Evolutionary conservation across 2,797 vertebrate genomes (phyloP).

Genomic region (Lindbergichthys nudifrons): DNA sequence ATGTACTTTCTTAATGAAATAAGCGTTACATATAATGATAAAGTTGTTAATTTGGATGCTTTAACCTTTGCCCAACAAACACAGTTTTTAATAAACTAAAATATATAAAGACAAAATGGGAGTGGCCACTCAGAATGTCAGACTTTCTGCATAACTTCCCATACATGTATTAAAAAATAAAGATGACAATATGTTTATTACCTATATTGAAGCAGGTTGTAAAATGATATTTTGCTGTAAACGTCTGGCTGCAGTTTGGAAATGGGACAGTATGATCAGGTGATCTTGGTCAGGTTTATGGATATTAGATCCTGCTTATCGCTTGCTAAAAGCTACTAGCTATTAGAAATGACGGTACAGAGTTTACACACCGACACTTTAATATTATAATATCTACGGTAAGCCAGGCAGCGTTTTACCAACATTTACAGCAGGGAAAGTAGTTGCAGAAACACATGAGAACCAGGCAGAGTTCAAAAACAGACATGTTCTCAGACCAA

Average conservation of each 20-base stretch:
- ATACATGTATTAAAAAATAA: neutral
- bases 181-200: neutral
- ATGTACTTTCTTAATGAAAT: slow-evolving; percentile 14
- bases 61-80: neutral
- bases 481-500: slow-evolving; percentile 11
- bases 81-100: neutral
- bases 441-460: neutral
- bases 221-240: neutral
- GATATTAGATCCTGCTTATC: neutral
- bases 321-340: slow-evolving; percentile 17
- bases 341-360: neutral
- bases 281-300: neutral
- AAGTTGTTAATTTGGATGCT: neutral
- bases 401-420: slow-evolving; percentile 21
- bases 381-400: neutral
- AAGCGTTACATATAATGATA: neutral
- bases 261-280: neutral
- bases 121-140: neutral
- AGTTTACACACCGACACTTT: neutral
- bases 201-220: neutral
- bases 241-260: slow-evolving; percentile 4
- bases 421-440: neutral
- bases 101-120: neutral
- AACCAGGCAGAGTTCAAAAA: neutral
- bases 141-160: neutral